phyloP scores from a whole-genome alignment of 2,113 vertebrate species.

The Misgurnus anguillicaudatus region DNA sequence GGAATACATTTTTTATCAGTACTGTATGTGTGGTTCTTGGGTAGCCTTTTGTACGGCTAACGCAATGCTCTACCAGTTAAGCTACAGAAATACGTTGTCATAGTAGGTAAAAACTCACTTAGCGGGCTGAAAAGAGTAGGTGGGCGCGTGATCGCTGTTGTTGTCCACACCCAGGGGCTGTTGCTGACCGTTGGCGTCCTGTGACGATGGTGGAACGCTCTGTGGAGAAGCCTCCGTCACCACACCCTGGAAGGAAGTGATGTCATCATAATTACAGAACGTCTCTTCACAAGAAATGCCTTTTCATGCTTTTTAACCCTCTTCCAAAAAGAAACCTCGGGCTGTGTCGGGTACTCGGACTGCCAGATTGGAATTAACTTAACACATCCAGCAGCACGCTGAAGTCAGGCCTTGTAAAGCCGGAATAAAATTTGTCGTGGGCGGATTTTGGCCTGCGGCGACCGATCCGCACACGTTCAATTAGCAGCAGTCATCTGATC shows the following conservation, averaged over 20 bases:
- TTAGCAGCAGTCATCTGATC: slow-evolving; percentile 30
- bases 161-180: slow-evolving; percentile 93
- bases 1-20: no score
- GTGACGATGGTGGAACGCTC: slow-evolving; percentile 88
- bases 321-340: neutral
- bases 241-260: slow-evolving; percentile 81
- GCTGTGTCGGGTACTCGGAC: neutral
- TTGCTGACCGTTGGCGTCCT: slow-evolving; percentile 90
- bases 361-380: neutral
- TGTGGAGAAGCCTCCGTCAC: slow-evolving; percentile 93
- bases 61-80: no score
- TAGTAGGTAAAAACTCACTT: slow-evolving; percentile 79
- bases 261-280: slow-evolving; percentile 23
- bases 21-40: no score
- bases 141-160: slow-evolving; percentile 85
- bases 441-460: slow-evolving; percentile 6
- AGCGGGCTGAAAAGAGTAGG: slow-evolving; percentile 93
- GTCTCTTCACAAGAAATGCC: slow-evolving; percentile 2
- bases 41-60: no score
- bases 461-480: slow-evolving; percentile 10
- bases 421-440: slow-evolving; percentile 4
- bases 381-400: neutral
- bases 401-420: neutral
- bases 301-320: neutral
- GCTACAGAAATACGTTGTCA: no score